Evolutionary conservation across 2,797 vertebrate species (phyloP).

Genomic region (Mareca strepera): DNA sequence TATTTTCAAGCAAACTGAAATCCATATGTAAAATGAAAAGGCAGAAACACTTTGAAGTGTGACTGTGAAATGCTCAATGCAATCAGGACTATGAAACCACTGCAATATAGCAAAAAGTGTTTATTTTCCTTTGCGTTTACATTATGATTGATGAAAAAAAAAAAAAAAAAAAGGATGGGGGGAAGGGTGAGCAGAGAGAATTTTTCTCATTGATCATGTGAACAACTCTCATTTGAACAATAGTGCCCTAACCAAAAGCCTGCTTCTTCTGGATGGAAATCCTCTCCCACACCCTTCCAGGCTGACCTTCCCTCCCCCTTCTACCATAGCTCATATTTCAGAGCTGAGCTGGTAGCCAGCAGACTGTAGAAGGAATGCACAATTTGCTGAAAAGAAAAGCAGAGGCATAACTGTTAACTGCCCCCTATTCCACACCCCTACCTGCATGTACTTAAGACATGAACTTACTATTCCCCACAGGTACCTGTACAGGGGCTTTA

Average conservation of each 20-base stretch:
- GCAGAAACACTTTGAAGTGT: background rate
- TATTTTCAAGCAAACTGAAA: background rate
- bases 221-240: background rate
- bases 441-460: background rate
- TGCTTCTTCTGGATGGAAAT: conserved; percentile 35
- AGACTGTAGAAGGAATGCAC: background rate
- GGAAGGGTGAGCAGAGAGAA: background rate
- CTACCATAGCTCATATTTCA: conserved; percentile 49
- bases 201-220: background rate
- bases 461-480: background rate
- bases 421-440: background rate
- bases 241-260: conserved; percentile 13
- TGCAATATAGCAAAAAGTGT: background rate
- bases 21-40: background rate
- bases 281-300: conserved; percentile 6
- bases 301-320: conserved; percentile 13
- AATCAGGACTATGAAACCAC: background rate
- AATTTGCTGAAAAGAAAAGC: conserved; percentile 28
- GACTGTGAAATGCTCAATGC: background rate
- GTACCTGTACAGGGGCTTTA: fast-evolving
- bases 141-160: background rate
- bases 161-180: background rate
- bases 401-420: background rate
- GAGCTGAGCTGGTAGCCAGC: conserved; percentile 4
- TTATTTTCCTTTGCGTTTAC: background rate